Evolutionary conservation across 2,888 invertebrate genomes (phyloP).

Genomic region (Athalia cordata): DNA sequence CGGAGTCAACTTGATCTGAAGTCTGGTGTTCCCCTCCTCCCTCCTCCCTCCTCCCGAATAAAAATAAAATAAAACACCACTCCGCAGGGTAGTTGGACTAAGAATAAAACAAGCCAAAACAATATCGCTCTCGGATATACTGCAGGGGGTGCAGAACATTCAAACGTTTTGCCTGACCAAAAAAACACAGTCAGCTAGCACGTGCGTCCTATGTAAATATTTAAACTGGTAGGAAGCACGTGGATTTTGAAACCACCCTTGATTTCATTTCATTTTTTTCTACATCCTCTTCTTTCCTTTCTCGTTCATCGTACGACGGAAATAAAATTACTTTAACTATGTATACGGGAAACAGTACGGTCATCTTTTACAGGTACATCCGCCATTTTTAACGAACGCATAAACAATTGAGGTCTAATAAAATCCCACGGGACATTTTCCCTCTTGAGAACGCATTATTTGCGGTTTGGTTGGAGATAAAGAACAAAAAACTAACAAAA

Average conservation of each 20-base stretch:
- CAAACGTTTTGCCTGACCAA: not conserved
- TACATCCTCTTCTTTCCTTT: not conserved
- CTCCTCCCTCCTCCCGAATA: no score
- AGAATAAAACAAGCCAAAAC: not conserved
- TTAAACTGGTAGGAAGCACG: constrained; percentile 15
- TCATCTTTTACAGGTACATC: not conserved
- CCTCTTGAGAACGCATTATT: no score
- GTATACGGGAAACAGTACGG: not conserved
- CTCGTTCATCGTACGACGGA: not conserved
- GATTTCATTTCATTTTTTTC: not conserved
- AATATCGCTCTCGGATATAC: not conserved
- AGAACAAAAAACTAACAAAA: no score
- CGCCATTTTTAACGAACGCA: no score
- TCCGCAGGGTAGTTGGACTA: not conserved
- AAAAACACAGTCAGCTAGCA: not conserved
- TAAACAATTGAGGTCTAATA: no score
- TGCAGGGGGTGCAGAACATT: not conserved
- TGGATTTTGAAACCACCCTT: no score
- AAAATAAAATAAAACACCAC: not conserved
- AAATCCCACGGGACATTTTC: no score
- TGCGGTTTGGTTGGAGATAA: no score
- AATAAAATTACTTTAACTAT: no score
- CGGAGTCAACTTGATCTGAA: not conserved
- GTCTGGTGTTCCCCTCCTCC: not conserved
- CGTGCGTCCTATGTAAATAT: constrained; percentile 40